Evolutionary conservation across 1,140 invertebrate species (phyloP).

Genomic region (Radopholus similis): DNA sequence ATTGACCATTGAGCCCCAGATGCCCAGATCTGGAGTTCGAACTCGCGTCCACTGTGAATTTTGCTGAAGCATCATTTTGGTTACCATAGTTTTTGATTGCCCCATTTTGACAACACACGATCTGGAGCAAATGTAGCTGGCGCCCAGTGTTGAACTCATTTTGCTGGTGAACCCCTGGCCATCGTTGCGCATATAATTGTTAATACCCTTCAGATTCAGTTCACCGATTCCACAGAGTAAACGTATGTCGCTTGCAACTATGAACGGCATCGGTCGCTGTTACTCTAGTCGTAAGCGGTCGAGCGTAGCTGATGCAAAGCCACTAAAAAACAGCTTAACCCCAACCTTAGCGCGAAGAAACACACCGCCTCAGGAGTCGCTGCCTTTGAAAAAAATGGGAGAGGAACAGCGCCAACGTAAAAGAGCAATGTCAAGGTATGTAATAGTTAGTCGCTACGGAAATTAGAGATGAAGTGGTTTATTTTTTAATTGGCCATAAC

Average conservation of each 20-base stretch:
- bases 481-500: no score
- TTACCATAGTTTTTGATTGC: not conserved
- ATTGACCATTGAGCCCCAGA: constrained; percentile 95
- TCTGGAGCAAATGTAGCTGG: constrained; percentile 24
- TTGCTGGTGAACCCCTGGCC: constrained; percentile 39
- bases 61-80: constrained; percentile 6
- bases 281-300: not conserved
- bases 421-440: no score
- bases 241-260: constrained; percentile 38
- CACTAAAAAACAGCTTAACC: no score
- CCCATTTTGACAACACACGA: constrained; percentile 15
- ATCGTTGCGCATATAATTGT: constrained; percentile 37
- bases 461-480: no score
- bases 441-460: no score
- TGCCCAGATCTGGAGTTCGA: constrained; percentile 65
- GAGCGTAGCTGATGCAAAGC: no score
- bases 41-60: constrained; percentile 23
- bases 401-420: no score
- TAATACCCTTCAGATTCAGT: no score
- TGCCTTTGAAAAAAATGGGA: no score
- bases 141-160: constrained; percentile 30
- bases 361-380: not conserved
- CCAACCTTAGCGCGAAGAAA: no score
- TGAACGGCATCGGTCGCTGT: constrained; percentile 14
- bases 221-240: no score